A percentile compares a stretch with the other conserved stretches of the same genome.
Conservation (phyloP, 2,888 invertebrate species). For the Cancer borealis region DNA sequence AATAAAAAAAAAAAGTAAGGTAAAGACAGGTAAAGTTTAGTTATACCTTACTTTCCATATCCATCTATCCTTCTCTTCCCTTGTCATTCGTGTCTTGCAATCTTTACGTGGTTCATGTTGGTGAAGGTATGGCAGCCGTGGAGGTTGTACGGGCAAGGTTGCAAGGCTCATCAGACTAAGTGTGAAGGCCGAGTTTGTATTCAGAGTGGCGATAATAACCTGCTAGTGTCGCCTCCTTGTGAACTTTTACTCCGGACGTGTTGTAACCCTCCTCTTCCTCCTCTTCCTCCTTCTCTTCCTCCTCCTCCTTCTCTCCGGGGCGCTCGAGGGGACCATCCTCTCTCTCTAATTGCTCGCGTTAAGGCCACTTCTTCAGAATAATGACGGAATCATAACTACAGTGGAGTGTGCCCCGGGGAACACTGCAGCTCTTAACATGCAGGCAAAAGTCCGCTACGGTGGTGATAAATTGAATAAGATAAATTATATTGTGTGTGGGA, state of each 20-base stretch:
- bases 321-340: neutral
- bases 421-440: neutral
- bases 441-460: neutral
- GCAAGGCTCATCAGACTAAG: neutral
- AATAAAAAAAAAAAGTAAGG: too few relatives aligned
- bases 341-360: conserved; percentile 27
- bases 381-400: conserved; percentile 18
- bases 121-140: too few relatives aligned
- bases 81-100: too few relatives aligned
- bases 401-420: neutral
- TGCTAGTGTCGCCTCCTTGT: neutral
- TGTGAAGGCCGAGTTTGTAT: neutral
- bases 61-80: too few relatives aligned
- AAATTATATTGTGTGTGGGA: neutral
- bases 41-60: too few relatives aligned
- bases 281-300: neutral
- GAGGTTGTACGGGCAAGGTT: too few relatives aligned
- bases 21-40: too few relatives aligned
- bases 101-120: too few relatives aligned
- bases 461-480: conserved; percentile 15
- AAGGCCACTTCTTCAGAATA: conserved; percentile 35
- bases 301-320: neutral
- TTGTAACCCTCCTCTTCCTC: neutral
- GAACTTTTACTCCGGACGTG: neutral
- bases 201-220: conserved; percentile 18